phyloP scores from a whole-genome alignment of 1,140 invertebrate genomes.

The Protaetia brevitarsis region DNA sequence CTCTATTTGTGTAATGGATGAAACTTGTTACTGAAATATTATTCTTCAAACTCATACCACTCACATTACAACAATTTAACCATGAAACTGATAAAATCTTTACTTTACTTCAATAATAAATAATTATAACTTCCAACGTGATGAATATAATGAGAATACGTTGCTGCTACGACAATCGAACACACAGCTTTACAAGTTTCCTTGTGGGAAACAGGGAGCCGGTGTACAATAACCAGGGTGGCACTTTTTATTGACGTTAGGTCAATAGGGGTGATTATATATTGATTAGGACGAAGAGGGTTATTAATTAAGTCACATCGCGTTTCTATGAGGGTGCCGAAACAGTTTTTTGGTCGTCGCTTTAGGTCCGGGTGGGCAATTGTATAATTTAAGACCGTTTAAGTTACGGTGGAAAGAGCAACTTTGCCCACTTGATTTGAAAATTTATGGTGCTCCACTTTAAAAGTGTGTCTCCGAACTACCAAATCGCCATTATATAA shows the following conservation, averaged over 20 bases:
- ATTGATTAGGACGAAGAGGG: constrained; percentile 27
- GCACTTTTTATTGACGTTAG: constrained; percentile 24
- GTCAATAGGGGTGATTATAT: constrained; percentile 29
- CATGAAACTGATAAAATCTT: no score
- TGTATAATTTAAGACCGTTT: constrained; percentile 27
- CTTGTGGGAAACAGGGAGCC: neutral
- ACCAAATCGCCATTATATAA: no score
- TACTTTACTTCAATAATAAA: no score
- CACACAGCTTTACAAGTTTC: neutral
- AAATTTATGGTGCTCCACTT: constrained; percentile 14
- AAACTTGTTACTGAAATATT: no score
- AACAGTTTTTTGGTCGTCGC: constrained; percentile 22
- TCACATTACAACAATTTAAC: no score
- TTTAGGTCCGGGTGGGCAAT: constrained; percentile 14
- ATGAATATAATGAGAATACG: no score
- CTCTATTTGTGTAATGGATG: no score
- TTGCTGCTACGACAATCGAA: neutral
- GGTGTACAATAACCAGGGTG: neutral
- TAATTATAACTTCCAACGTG: no score
- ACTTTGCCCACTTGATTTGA: constrained; percentile 24
- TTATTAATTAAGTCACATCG: constrained; percentile 30
- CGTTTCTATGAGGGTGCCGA: constrained; percentile 24
- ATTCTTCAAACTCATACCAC: no score
- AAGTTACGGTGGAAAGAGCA: neutral
- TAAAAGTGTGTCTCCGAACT: neutral